Base-by-base conservation (phyloP, 2,113 vertebrate species). In the Ptychochromis oligacanthus region DNA sequence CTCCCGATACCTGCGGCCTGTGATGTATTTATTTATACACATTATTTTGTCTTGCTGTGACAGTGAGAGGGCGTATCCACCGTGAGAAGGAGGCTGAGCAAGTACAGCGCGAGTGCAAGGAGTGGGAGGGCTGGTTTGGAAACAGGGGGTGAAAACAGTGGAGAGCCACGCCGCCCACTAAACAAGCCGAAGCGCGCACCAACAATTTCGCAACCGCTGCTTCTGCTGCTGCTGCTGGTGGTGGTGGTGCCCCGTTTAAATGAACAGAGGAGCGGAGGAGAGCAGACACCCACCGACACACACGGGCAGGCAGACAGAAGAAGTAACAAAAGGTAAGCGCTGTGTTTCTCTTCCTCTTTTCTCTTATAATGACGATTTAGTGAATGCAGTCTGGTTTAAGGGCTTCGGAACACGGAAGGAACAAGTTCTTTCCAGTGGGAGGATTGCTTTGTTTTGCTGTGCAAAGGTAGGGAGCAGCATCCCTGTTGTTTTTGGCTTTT, bases 51-150 rank as follows among this genome's bases (percentile, higher is more conserved):
- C 61, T 17, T 40, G 43, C 70, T 67, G 20, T 46, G 61, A 40
- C 87, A 15, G 65, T n/a, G 62, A 77, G 80, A 82, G 75, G 84
- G 88, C 87, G 85, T 22, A 18, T 77, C 80, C 76, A 62, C 83
- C 9, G 6, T 8, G 9, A 36, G 43, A 18, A 22, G 6, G 84
- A 79, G 75, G 70, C 52, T 40, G 81, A 60, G 80, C 77, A 49
- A 77, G 60, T 24, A 2, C 22, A 12, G 72, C 28, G 52, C 26
- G 54, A 34, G 54, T 14, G 62, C 61, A 11, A 22, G n/a, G 55
- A 79, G 89, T 80, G 89, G 89, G 91, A 86, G 85, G 89, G 83
- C 79, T 81, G 31, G 3, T 75, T n/a, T 43, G 13, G 59, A 74
- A 43, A 49, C 65, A 20, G 40, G 17, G 65, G 65, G 49, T 70